Conservation (phyloP, 2,797 vertebrate genomes). For the Microctenopoma steveboyesi region DNA sequence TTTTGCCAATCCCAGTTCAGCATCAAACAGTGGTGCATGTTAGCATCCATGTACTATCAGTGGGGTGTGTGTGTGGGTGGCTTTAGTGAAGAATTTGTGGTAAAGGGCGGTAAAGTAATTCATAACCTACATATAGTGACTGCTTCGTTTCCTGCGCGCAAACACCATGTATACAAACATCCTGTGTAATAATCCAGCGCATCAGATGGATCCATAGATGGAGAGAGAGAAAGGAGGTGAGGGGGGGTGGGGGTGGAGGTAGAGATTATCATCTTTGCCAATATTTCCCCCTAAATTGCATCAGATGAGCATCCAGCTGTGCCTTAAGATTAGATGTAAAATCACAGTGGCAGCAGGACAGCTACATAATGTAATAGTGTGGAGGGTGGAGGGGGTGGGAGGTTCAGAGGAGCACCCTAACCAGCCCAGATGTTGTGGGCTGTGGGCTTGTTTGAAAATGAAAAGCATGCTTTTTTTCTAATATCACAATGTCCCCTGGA, state of each 20-base stretch:
- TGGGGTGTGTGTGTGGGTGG: neutral
- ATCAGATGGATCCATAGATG: conserved; percentile 39
- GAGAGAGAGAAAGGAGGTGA: neutral
- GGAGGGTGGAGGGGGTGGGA: neutral
- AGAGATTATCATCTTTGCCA: conserved; percentile 54
- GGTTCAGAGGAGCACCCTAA: conserved; percentile 7
- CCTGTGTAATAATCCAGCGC: conserved; percentile 22
- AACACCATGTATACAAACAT: conserved; percentile 15
- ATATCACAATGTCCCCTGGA: neutral
- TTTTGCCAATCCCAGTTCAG: conserved; percentile 75
- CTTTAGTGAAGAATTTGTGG: conserved; percentile 7
- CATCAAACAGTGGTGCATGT: conserved; percentile 43
- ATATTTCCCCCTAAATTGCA: conserved; percentile 50
- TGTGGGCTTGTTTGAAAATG: neutral
- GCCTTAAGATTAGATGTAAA: conserved; percentile 60
- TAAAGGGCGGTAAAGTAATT: neutral
- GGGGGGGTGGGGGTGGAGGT: neutral
- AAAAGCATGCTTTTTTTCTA: conserved; percentile 7
- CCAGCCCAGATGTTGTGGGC: conserved; percentile 2
- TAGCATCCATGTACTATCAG: conserved; percentile 38
- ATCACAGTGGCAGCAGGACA: conserved; percentile 40
- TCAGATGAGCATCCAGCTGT: conserved; percentile 57
- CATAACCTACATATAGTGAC: too few species aligned
- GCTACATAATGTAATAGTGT: conserved; percentile 40
- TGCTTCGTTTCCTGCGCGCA: neutral